Percentiles rank a stretch among this genome's conserved stretches.
phyloP scores from a whole-genome alignment of 2,888 invertebrate species.

The Bimastos eiseni region DNA sequence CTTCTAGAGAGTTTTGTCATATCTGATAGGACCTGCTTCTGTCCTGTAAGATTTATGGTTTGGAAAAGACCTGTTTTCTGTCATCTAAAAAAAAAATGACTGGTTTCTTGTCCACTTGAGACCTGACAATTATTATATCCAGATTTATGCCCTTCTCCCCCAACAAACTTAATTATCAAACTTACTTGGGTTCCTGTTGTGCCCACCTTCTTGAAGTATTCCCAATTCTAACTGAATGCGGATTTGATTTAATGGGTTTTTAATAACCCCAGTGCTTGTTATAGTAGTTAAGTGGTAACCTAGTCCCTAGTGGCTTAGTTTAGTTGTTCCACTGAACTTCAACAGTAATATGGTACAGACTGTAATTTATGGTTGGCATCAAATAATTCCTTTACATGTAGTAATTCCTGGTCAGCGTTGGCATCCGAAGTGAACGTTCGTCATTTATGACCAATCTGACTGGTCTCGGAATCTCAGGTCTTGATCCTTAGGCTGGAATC shows the following conservation, averaged over 20 bases:
- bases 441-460: not conserved
- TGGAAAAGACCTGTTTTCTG: not conserved
- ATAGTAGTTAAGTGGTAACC: no score
- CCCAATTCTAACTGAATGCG: not conserved
- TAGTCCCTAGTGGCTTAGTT: not conserved
- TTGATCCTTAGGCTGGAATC: conserved; percentile 6
- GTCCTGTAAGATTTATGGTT: no score
- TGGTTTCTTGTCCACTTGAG: not conserved
- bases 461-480: not conserved
- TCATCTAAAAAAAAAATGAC: not conserved
- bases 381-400: no score
- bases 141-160: not conserved
- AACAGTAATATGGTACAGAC: not conserved
- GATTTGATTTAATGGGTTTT: conserved; percentile 4
- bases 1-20: not conserved
- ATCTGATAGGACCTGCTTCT: no score
- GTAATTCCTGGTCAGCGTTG: not conserved
- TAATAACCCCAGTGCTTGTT: not conserved
- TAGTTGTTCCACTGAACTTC: not conserved
- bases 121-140: not conserved
- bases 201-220: not conserved
- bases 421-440: not conserved
- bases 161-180: not conserved
- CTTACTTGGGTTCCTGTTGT: not conserved
- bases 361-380: not conserved